Percentiles rank a stretch among this genome's conserved stretches.
Conservation (phyloP, 2,113 vertebrate genomes). For the Morone chrysops region DNA sequence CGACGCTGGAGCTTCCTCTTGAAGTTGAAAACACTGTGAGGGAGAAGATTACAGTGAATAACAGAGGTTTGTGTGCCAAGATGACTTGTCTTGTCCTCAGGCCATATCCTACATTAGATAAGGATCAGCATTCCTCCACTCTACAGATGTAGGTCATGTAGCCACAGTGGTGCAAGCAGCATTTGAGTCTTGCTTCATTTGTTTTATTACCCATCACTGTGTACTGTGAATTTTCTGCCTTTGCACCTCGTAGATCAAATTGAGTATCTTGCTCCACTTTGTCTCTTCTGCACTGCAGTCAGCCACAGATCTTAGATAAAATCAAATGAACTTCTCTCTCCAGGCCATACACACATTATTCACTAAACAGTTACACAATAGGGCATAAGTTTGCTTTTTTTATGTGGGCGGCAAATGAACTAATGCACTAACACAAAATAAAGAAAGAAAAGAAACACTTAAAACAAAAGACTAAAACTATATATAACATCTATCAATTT, state of each 20-base stretch:
- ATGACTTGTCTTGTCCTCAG: slow-evolving; percentile 67
- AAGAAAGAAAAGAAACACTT: background rate
- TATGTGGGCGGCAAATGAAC: background rate
- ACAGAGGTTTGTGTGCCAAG: slow-evolving; percentile 59
- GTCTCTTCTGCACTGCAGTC: slow-evolving; percentile 25
- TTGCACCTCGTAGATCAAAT: slow-evolving; percentile 56
- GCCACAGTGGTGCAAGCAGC: slow-evolving; percentile 42
- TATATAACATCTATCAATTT: too few relatives aligned
- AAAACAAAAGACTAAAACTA: background rate
- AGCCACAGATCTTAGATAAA: slow-evolving; percentile 10
- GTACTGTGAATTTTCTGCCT: slow-evolving; percentile 39
- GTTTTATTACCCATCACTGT: slow-evolving; percentile 64
- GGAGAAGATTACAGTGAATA: slow-evolving; percentile 57
- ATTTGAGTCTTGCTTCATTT: slow-evolving; percentile 63
- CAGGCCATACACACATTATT: background rate
- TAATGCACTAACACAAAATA: background rate
- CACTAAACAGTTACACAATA: slow-evolving; percentile 17
- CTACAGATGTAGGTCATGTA: slow-evolving; percentile 78
- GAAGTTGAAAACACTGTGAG: slow-evolving; percentile 43
- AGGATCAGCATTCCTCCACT: slow-evolving; percentile 70
- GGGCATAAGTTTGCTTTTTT: slow-evolving; percentile 7
- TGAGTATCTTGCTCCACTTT: slow-evolving; percentile 23
- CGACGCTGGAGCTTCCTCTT: slow-evolving; percentile 32
- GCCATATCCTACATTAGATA: slow-evolving; percentile 73
- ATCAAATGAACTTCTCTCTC: slow-evolving; percentile 44